Percentiles rank a stretch among this genome's conserved stretches.
These are phyloP conservation scores for Litoditis marina DNA, from an alignment of 2,888 invertebrate genomes.

Conservation along the genomic window DNA sequence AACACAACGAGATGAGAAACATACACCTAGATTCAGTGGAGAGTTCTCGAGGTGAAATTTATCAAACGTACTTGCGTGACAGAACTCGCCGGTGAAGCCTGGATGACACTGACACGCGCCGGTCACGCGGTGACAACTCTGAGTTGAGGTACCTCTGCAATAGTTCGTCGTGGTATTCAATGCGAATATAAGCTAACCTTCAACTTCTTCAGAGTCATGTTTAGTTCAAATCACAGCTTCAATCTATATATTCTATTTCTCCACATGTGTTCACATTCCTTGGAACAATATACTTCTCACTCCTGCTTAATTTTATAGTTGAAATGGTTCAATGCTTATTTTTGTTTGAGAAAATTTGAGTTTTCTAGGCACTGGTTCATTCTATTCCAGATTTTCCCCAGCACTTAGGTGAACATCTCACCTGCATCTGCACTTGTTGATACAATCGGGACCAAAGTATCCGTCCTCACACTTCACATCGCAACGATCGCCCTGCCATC, in stretches of 20 bases:
- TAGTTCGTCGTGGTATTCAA: neutral
- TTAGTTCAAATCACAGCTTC: too few species aligned
- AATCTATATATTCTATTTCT: too few species aligned
- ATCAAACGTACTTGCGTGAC: slow-evolving; percentile 35
- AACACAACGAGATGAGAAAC: too few species aligned
- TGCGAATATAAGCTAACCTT: neutral
- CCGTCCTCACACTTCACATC: slow-evolving; percentile 72
- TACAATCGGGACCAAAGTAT: slow-evolving; percentile 73
- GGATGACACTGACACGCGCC: slow-evolving; percentile 65
- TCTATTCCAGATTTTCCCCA: too few species aligned
- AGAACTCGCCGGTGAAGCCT: slow-evolving; percentile 61
- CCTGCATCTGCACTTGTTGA: slow-evolving; percentile 69
- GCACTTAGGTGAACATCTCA: too few species aligned
- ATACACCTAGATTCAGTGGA: too few species aligned
- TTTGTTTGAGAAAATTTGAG: neutral
- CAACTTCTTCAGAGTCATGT: too few species aligned
- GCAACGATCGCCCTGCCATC: slow-evolving; percentile 57
- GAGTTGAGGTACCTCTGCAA: slow-evolving; percentile 31
- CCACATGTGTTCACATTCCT: too few species aligned
- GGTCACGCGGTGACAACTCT: slow-evolving; percentile 63
- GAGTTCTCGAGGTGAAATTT: neutral
- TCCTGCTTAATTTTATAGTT: too few species aligned
- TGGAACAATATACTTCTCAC: too few species aligned
- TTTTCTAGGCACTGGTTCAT: neutral
- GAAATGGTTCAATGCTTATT: too few species aligned